Percentiles rank a stretch among this genome's conserved stretches.
phyloP scores from a whole-genome alignment of 2,888 invertebrate species.

The Lasioglossum malachurum region DNA sequence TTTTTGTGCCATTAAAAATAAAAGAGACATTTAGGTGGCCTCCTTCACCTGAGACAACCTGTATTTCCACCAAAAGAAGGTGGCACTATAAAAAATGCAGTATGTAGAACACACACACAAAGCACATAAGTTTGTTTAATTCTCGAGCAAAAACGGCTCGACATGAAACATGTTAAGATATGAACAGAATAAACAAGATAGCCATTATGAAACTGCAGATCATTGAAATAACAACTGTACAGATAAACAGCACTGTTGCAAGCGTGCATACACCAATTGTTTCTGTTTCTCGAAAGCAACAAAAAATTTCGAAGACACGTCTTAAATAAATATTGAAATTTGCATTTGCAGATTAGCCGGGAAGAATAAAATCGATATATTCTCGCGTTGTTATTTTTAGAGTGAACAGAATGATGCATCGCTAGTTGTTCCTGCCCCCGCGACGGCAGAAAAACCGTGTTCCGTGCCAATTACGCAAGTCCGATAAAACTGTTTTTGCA shows the following conservation, averaged over 20 bases:
- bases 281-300: background rate
- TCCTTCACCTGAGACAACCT: too few species aligned
- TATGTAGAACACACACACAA: too few species aligned
- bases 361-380: conserved; percentile 12
- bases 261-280: background rate
- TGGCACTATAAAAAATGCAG: too few species aligned
- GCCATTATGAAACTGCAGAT: too few species aligned
- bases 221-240: background rate
- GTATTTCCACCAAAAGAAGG: too few species aligned
- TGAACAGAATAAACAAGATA: background rate
- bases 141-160: too few species aligned
- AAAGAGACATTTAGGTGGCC: too few species aligned
- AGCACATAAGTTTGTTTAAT: too few species aligned
- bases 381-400: background rate
- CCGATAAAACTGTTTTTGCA: conserved; percentile 45
- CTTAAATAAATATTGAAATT: background rate
- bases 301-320: background rate
- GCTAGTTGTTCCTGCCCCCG: conserved; percentile 18
- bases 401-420: background rate
- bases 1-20: too few species aligned
- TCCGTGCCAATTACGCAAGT: conserved; percentile 36
- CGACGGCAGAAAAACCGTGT: conserved; percentile 5
- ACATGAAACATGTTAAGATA: too few species aligned
- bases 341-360: background rate
- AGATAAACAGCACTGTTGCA: background rate